Conservation (phyloP, 2,797 vertebrate species). For the Okamejei kenojei region DNA sequence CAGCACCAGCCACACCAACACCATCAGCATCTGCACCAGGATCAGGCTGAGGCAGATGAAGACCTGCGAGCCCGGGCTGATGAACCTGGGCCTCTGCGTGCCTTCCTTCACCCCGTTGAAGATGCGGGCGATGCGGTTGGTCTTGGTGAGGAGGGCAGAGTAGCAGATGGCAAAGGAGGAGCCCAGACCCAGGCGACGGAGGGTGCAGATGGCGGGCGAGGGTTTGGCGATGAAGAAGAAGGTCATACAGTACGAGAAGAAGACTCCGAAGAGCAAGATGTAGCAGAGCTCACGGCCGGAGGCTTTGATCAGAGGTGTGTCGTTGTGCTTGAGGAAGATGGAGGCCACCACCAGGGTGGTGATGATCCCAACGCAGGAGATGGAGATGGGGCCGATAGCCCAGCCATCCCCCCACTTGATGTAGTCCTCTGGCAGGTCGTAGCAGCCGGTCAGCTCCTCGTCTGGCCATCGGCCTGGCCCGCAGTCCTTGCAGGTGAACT, state of each 20-base stretch:
- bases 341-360: conserved; percentile 82
- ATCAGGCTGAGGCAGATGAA: conserved; percentile 96
- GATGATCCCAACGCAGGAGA: conserved; percentile 87
- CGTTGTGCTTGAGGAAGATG: conserved; percentile 87
- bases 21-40: conserved; percentile 84
- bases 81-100: conserved; percentile 85
- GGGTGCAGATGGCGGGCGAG: conserved; percentile 83
- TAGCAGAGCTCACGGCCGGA: conserved; percentile 94
- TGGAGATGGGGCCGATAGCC: conserved; percentile 91
- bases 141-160: conserved; percentile 93
- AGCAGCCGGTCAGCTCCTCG: conserved; percentile 80
- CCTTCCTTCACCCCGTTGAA: conserved; percentile 90
- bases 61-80: conserved; percentile 94
- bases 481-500: conserved; percentile 89
- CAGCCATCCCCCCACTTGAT: conserved; percentile 97
- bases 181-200: conserved; percentile 83
- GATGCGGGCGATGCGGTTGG: conserved; percentile 94
- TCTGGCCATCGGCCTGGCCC: conserved; percentile 88
- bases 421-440: conserved; percentile 92
- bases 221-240: conserved; percentile 97
- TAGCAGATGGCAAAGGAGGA: conserved; percentile 96
- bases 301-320: conserved; percentile 91
- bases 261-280: conserved; percentile 86
- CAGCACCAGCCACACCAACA: conserved; percentile 87
- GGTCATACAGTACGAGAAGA: conserved; percentile 94